Percentiles rank a stretch among this genome's conserved stretches.
Conservation (phyloP, 2,797 vertebrate species). For the Semotilus atromaculatus region DNA sequence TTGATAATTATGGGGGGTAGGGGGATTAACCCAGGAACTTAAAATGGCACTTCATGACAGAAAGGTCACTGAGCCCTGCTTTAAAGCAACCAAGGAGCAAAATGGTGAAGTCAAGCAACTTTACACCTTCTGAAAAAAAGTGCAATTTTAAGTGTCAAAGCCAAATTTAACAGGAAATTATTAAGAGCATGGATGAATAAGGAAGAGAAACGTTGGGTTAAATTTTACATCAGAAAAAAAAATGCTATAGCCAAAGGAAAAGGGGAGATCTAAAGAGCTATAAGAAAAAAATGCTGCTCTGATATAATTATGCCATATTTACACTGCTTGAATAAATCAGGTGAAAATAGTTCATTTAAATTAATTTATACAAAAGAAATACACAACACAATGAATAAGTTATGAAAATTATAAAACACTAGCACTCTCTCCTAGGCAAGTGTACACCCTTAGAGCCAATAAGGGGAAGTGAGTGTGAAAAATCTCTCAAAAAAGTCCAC, state of each 20-base stretch:
- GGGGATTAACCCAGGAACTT: background rate
- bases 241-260: background rate
- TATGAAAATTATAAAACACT: slow-evolving; percentile 58
- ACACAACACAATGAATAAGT: slow-evolving; percentile 50
- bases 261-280: slow-evolving; percentile 12
- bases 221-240: slow-evolving; percentile 8
- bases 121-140: background rate
- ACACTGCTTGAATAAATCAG: slow-evolving; percentile 55
- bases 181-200: background rate
- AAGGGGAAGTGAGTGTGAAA: slow-evolving; percentile 67
- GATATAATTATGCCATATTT: slow-evolving; percentile 62
- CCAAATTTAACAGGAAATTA: background rate
- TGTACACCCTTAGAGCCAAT: slow-evolving; percentile 75
- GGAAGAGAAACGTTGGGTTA: background rate
- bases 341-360: slow-evolving; percentile 49
- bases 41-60: background rate
- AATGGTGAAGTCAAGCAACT: background rate
- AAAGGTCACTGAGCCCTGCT: background rate
- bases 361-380: slow-evolving; percentile 51
- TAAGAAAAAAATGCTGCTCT: slow-evolving; percentile 8
- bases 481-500: slow-evolving; percentile 65
- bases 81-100: background rate
- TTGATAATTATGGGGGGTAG: background rate
- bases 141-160: background rate
- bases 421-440: slow-evolving; percentile 57